These are phyloP conservation scores for Diprion similis DNA, from an alignment of 1,140 invertebrate genomes.

Conservation along the genomic window DNA sequence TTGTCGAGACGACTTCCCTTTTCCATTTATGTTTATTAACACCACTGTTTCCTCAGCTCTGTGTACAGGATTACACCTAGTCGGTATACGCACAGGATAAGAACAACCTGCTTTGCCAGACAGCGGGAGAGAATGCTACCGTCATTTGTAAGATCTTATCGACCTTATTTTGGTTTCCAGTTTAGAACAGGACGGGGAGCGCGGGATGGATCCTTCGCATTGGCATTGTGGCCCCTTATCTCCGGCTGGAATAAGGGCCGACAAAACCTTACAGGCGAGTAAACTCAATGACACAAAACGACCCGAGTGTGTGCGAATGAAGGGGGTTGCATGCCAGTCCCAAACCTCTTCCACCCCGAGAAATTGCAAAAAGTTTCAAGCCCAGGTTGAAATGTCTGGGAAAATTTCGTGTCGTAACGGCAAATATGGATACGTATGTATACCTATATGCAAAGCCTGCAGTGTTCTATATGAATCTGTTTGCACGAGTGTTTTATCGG, in stretches of 20 bases:
- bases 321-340: too few species aligned
- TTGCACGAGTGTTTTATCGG: neutral
- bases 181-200: too few species aligned
- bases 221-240: neutral
- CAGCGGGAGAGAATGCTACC: neutral
- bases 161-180: neutral
- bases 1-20: neutral
- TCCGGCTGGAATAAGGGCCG: neutral
- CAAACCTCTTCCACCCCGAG: too few species aligned
- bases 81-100: too few species aligned
- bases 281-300: neutral
- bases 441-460: too few species aligned
- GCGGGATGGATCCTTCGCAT: neutral
- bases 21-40: neutral
- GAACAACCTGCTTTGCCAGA: neutral
- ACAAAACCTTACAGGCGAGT: neutral
- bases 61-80: neutral
- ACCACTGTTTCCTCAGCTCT: neutral
- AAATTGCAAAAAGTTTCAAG: too few species aligned
- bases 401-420: too few species aligned
- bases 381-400: too few species aligned
- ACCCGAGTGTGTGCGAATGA: too few species aligned
- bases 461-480: neutral
- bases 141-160: slow-evolving; percentile 3
- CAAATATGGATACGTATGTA: too few species aligned